phyloP scores from a whole-genome alignment of 2,888 invertebrate species.

The Pecten maximus region DNA sequence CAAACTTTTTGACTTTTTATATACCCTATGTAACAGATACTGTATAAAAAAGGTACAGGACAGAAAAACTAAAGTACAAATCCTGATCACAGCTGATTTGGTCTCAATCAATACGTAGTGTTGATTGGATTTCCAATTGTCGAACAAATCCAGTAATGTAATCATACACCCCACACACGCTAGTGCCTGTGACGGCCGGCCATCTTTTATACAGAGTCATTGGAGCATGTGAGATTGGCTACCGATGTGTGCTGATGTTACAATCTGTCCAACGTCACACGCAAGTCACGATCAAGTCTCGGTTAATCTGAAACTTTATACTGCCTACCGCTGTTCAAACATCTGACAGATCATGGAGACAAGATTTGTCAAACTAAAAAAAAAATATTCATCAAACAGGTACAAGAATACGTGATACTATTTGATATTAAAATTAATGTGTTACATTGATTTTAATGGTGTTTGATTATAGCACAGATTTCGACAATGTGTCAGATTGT shows the following conservation, averaged over 20 bases:
- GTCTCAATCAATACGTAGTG: background rate
- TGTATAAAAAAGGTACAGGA: background rate
- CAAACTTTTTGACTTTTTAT: background rate
- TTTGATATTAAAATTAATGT: background rate
- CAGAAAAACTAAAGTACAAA: background rate
- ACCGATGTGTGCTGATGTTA: constrained; percentile 2
- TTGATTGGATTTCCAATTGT: constrained; percentile 22
- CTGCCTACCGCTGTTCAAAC: background rate
- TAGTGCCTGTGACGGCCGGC: background rate
- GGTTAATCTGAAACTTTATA: background rate
- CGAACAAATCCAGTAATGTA: background rate
- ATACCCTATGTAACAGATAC: background rate
- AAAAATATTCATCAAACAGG: background rate
- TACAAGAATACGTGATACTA: background rate
- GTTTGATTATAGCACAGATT: background rate
- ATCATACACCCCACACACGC: constrained; percentile 6
- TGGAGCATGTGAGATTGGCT: background rate
- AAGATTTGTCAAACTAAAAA: background rate
- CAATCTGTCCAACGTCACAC: background rate
- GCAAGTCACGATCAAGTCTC: background rate
- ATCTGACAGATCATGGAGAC: background rate
- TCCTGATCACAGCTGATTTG: background rate
- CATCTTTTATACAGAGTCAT: background rate
- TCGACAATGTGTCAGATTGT: background rate
- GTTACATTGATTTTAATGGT: background rate